Base-by-base conservation (phyloP, 2,113 vertebrate species). In the Progne subis region DNA sequence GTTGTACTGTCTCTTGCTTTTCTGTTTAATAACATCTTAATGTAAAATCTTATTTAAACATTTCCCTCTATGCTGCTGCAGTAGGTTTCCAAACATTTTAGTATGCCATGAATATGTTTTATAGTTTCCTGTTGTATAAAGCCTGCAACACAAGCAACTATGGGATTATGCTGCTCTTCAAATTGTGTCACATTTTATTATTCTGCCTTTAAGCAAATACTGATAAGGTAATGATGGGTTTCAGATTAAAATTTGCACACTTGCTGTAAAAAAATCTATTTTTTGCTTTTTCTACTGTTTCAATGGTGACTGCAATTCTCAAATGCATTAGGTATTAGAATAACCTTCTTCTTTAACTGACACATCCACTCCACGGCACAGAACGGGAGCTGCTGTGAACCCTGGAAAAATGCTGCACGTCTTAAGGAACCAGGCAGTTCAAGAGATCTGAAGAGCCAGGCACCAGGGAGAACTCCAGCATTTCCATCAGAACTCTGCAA, bases 181-280 rank as follows among this genome's bases (percentile, higher is more conserved):
- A 88, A 90, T 59, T 32, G 21, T 32, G 31, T 55, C 68, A 92
- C 82, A 90, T 86, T 92, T 95, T 39, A 92, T 88, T 90, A 67
- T n/a, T 63, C 52, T 75, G 56, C 52, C 87, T 95, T 82, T 68
- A 88, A 95, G 82, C 63, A 96, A 92, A 92, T 43, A 88, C 76
- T 65, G 65, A 37, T 82, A 55, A 41, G 46, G 75, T 69, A 77
- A 91, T 74, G 74, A 74, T 0, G 5, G 34, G 72, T 70, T 88
- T 82, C 26, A 14, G 37, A 83, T 56, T 80, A 86, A 57, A 82
- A 88, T 61, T 3, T 37, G 19, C 46, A 75, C 41, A 23, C 23
- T 88, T 64, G 7, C 29, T 64, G 26, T 32, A 29, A 69, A 64
- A 75, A 90, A 44, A 47, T 43, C 7, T 46, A 6, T 23, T 52